These are phyloP conservation scores for Eumeta japonica DNA, from an alignment of 1,140 invertebrate genomes.

Conservation along the genomic window DNA sequence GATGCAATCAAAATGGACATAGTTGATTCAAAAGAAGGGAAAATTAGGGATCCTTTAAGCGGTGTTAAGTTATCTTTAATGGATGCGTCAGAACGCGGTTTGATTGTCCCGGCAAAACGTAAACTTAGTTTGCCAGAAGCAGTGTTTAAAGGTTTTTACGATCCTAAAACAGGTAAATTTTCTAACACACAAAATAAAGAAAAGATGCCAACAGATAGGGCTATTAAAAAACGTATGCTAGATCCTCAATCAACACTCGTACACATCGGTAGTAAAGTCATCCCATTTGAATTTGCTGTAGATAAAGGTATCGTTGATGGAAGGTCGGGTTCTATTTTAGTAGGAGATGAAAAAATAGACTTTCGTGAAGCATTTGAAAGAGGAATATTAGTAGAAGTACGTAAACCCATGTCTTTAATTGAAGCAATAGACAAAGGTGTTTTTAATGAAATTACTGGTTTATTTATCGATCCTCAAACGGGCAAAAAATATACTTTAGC, in stretches of 20 bases:
- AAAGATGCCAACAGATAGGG: constrained; percentile 72
- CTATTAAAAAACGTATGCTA: constrained; percentile 76
- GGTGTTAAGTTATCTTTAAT: constrained; percentile 73
- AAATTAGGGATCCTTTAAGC: constrained; percentile 72
- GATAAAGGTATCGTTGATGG: constrained; percentile 76
- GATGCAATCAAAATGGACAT: constrained; percentile 81
- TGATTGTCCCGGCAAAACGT: constrained; percentile 78
- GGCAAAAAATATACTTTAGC: constrained; percentile 72
- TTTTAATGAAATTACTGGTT: constrained; percentile 70
- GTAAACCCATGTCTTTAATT: constrained; percentile 77
- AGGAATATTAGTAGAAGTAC: constrained; percentile 78
- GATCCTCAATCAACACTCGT: constrained; percentile 79
- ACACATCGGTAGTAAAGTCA: constrained; percentile 68
- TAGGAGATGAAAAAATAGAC: constrained; percentile 68
- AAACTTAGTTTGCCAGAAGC: constrained; percentile 83
- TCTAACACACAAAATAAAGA: constrained; percentile 70
- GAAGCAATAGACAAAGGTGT: constrained; percentile 83
- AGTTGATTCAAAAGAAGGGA: constrained; percentile 78
- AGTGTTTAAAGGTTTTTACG: constrained; percentile 82
- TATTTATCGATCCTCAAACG: constrained; percentile 78
- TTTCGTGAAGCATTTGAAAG: constrained; percentile 83
- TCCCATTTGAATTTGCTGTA: constrained; percentile 81
- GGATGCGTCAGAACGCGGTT: constrained; percentile 76
- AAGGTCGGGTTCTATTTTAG: constrained; percentile 67
- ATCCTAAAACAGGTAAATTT: constrained; percentile 71